These are phyloP conservation scores for Mythimna ferrago DNA, from an alignment of 2,888 invertebrate species.

Conservation along the genomic window DNA sequence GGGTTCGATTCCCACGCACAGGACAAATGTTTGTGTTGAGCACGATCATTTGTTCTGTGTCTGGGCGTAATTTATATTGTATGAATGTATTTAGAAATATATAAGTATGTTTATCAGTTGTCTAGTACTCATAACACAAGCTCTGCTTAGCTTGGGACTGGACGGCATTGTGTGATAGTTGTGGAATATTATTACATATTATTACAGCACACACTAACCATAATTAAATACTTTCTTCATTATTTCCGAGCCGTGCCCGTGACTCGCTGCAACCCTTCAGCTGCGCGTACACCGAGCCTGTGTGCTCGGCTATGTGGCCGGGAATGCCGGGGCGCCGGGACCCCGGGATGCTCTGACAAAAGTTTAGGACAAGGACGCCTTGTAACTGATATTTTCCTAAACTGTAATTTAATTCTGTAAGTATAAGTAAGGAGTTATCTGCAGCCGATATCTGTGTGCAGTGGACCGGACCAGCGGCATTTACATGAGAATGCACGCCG, in stretches of 20 bases:
- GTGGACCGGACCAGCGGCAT: constrained; percentile 48
- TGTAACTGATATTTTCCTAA: constrained; percentile 55
- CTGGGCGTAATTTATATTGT: too few species aligned
- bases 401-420: constrained; percentile 52
- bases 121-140: too few species aligned
- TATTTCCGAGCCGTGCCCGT: constrained; percentile 25
- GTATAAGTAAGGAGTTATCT: constrained; percentile 42
- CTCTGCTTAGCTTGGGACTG: too few species aligned
- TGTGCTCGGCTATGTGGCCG: constrained; percentile 13
- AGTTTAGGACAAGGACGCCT: background rate
- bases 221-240: constrained; percentile 12
- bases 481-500: constrained; percentile 53
- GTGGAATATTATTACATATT: too few species aligned
- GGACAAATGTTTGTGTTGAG: too few species aligned
- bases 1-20: too few species aligned
- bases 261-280: constrained; percentile 26
- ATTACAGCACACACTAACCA: background rate
- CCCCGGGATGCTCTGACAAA: background rate
- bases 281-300: constrained; percentile 11
- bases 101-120: too few species aligned
- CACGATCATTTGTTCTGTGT: too few species aligned
- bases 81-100: too few species aligned
- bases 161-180: too few species aligned
- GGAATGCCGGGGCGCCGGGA: background rate
- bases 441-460: constrained; percentile 45